phyloP scores from a whole-genome alignment of 1,140 invertebrate genomes.

The Stenopsyche tienmushanensis region DNA sequence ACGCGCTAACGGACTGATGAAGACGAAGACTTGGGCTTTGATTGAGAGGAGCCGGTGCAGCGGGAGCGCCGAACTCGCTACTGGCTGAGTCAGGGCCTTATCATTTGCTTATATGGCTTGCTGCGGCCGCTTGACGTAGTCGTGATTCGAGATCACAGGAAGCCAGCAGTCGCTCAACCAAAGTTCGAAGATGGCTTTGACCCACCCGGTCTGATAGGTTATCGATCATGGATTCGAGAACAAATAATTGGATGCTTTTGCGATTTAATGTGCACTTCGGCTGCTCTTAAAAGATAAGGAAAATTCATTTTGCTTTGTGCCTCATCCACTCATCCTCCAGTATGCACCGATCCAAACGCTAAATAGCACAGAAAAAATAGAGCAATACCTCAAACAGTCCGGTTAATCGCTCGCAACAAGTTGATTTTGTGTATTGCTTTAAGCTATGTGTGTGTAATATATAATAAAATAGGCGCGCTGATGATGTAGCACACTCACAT shows the following conservation, averaged over 20 bases:
- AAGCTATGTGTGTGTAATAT: no score
- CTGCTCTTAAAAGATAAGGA: neutral
- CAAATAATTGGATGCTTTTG: neutral
- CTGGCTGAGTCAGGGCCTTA: neutral
- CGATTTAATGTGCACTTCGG: no score
- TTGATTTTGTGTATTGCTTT: no score
- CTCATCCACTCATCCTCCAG: neutral
- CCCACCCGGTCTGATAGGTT: conserved; percentile 3
- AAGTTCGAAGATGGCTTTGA: conserved; percentile 12
- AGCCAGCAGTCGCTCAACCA: neutral
- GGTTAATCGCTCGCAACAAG: no score
- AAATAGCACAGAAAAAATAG: neutral
- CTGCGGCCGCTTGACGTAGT: neutral
- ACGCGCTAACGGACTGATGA: neutral
- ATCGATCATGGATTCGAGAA: neutral
- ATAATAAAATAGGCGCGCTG: no score
- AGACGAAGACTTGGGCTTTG: neutral
- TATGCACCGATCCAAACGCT: neutral
- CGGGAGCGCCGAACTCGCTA: no score
- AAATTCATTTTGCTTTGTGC: neutral
- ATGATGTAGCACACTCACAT: no score
- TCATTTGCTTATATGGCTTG: neutral
- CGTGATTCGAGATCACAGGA: neutral
- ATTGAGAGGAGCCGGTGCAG: neutral
- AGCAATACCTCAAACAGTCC: no score